Conservation (phyloP, 2,888 invertebrate genomes). For the Stenchaetothrips biformis region DNA sequence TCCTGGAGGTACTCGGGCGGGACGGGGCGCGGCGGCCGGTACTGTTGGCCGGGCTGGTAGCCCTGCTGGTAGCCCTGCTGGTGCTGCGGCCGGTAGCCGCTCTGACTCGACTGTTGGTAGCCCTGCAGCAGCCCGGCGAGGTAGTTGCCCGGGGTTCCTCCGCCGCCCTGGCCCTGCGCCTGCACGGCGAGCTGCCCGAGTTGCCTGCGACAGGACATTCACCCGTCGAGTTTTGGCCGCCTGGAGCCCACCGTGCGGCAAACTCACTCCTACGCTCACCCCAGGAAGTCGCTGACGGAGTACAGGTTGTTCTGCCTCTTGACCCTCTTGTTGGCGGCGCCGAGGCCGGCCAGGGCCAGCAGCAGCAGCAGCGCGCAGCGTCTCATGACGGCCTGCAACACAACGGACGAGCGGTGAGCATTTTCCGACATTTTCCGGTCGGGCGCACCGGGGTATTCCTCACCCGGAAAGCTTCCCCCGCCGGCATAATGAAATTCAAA, state of each 20-base stretch:
- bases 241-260: neutral
- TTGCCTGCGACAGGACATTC: neutral
- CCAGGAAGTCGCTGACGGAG: neutral
- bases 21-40: neutral
- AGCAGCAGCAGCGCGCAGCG: neutral
- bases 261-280: neutral
- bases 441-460: no score
- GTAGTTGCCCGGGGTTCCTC: neutral
- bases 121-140: constrained; percentile 6
- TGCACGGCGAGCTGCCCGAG: neutral
- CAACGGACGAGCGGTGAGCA: no score
- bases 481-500: neutral
- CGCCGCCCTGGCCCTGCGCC: neutral
- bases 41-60: no score
- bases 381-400: no score
- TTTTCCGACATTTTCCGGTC: no score
- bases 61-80: neutral
- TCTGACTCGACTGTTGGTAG: neutral
- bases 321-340: neutral
- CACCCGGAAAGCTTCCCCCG: neutral
- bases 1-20: constrained; percentile 1
- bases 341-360: neutral
- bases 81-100: neutral
- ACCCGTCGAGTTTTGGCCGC: neutral
- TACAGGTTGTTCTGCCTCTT: constrained; percentile 15